A percentile compares a stretch with the other conserved stretches of the same genome.
phyloP scores from a whole-genome alignment of 1,140 invertebrate species.

The Drosophila rufa region DNA sequence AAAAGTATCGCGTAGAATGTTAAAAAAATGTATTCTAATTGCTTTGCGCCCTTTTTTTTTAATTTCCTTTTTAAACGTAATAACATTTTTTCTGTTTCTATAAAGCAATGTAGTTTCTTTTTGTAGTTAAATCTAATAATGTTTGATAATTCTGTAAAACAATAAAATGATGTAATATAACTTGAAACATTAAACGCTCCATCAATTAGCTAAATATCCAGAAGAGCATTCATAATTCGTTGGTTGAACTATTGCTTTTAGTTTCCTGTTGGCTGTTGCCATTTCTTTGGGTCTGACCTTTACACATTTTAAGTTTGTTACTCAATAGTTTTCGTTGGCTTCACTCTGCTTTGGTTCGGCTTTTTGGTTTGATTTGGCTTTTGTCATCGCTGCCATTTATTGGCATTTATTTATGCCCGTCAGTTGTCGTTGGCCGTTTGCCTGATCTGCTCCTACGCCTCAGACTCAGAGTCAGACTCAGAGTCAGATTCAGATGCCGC shows the following conservation, averaged over 20 bases:
- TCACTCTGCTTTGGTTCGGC: conserved; percentile 18
- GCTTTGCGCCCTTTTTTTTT: neutral
- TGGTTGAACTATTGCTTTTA: conserved; percentile 12
- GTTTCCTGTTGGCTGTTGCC: conserved; percentile 48
- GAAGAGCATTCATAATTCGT: conserved; percentile 36
- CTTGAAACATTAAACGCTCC: neutral
- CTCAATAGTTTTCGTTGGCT: conserved; percentile 64
- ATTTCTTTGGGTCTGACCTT: conserved; percentile 66
- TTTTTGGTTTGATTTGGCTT: conserved; percentile 55
- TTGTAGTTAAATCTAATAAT: neutral
- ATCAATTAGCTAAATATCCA: neutral
- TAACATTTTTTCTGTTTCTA: too few relatives aligned
- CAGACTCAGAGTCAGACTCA: conserved; percentile 13
- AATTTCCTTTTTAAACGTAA: neutral
- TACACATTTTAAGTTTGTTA: conserved; percentile 74
- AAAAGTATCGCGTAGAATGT: neutral
- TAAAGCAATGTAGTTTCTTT: neutral
- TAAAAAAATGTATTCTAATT: neutral
- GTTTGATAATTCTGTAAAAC: neutral
- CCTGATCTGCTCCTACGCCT: conserved; percentile 63
- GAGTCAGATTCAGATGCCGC: conserved; percentile 28
- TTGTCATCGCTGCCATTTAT: conserved; percentile 67
- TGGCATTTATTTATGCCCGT: conserved; percentile 73
- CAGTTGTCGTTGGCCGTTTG: conserved; percentile 34
- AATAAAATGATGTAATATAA: neutral